Conservation (phyloP, 1,140 invertebrate species). For the Drosophila nebulosa region DNA sequence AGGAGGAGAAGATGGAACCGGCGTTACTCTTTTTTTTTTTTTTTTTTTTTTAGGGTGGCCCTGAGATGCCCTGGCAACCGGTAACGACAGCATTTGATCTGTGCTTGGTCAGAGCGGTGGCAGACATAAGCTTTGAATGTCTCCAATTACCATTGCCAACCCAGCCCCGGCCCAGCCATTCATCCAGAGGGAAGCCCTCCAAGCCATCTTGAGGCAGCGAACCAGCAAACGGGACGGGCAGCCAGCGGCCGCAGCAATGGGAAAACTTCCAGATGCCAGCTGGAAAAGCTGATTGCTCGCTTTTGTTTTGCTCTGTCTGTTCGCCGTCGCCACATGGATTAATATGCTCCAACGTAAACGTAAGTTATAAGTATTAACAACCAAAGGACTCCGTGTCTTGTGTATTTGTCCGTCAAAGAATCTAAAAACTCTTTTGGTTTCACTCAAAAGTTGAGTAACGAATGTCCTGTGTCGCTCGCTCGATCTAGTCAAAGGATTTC, state of each 20-base stretch:
- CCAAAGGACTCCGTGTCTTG: too few relatives aligned
- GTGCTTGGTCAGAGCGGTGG: conserved; percentile 22
- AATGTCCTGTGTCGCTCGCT: too few relatives aligned
- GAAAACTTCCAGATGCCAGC: not conserved
- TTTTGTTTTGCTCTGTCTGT: not conserved
- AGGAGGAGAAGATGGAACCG: not conserved
- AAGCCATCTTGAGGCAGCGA: conserved; percentile 31
- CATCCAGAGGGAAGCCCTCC: conserved; percentile 21
- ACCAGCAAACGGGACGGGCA: conserved; percentile 24
- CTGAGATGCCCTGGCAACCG: not conserved
- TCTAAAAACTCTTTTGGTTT: too few relatives aligned
- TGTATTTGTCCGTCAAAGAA: too few relatives aligned
- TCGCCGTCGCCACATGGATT: not conserved
- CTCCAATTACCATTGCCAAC: conserved; percentile 59
- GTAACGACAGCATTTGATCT: conserved; percentile 52
- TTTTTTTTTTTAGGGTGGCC: conserved; percentile 36
- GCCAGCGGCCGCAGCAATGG: not conserved
- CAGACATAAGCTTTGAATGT: conserved; percentile 36
- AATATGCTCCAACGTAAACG: too few relatives aligned
- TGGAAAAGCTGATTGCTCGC: conserved; percentile 1
- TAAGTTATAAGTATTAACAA: too few relatives aligned
- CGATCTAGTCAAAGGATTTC: too few relatives aligned
- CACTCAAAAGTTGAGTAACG: too few relatives aligned
- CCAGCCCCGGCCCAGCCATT: conserved; percentile 6
- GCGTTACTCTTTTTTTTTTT: conserved; percentile 19